Conservation (phyloP, 2,888 invertebrate species). For the Luffia ferchaultella region DNA sequence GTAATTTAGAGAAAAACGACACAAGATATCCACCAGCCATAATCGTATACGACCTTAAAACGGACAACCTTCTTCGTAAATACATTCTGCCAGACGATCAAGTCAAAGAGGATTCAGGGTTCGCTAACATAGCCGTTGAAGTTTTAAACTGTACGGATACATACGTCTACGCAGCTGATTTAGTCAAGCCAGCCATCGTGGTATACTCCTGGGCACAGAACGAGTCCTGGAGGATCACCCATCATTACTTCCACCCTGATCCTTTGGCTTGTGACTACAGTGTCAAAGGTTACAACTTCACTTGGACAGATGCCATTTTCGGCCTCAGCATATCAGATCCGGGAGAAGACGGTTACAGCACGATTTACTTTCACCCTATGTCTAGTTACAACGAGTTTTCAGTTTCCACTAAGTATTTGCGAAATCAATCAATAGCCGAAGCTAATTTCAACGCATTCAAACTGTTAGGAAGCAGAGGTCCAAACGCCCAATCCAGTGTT, state of each 20-base stretch:
- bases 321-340: slow-evolving; percentile 75
- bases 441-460: slow-evolving; percentile 72
- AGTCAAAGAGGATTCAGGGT: slow-evolving; percentile 70
- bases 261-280: slow-evolving; percentile 77
- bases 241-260: slow-evolving; percentile 75
- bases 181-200: slow-evolving; percentile 73
- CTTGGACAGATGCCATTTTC: slow-evolving; percentile 81
- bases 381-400: slow-evolving; percentile 79
- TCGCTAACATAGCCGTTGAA: slow-evolving; percentile 81
- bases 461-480: slow-evolving; percentile 72
- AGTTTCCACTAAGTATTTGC: slow-evolving; percentile 73
- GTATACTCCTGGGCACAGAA: slow-evolving; percentile 79
- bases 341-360: slow-evolving; percentile 71
- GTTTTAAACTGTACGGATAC: slow-evolving; percentile 76
- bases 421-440: slow-evolving; percentile 64
- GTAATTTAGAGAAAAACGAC: slow-evolving; percentile 57
- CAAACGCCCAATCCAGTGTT: slow-evolving; percentile 76
- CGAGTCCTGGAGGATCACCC: slow-evolving; percentile 77
- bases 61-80: slow-evolving; percentile 73
- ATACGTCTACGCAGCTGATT: slow-evolving; percentile 76
- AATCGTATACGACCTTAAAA: slow-evolving; percentile 76
- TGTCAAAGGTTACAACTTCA: slow-evolving; percentile 73
- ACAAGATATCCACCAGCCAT: slow-evolving; percentile 68
- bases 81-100: slow-evolving; percentile 71
- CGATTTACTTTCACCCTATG: slow-evolving; percentile 82